These are phyloP conservation scores for Nixonia krombeini DNA, from an alignment of 1,140 invertebrate species.

Conservation along the genomic window DNA sequence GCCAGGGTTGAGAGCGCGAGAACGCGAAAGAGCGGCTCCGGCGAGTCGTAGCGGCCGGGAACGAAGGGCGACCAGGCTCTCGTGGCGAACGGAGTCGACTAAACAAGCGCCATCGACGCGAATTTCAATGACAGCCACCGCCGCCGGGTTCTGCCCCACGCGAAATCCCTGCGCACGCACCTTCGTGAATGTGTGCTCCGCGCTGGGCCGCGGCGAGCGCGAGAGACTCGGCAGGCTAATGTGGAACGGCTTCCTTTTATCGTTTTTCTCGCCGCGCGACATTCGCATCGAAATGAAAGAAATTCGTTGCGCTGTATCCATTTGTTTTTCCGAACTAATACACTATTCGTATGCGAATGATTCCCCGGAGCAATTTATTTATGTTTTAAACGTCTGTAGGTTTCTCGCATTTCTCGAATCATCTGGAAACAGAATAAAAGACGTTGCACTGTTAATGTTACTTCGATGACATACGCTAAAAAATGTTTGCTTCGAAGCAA, in stretches of 20 bases:
- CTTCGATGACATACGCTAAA: too few species aligned
- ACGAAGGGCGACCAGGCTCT: slow-evolving; percentile 3
- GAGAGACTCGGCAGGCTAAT: background rate
- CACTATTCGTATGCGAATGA: too few species aligned
- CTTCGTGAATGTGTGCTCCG: slow-evolving; percentile 26
- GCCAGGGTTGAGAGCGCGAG: background rate
- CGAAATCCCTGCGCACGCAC: slow-evolving; percentile 25
- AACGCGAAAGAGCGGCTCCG: background rate
- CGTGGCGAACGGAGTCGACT: slow-evolving; percentile 39
- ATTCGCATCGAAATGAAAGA: too few species aligned
- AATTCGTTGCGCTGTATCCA: too few species aligned
- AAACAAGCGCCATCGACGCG: slow-evolving; percentile 23
- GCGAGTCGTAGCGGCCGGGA: slow-evolving; percentile 2
- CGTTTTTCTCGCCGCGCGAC: too few species aligned
- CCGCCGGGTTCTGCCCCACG: slow-evolving; percentile 9
- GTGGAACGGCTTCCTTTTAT: too few species aligned
- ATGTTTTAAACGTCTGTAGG: slow-evolving; percentile 1
- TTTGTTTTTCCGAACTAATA: too few species aligned
- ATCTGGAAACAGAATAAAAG: slow-evolving; percentile 39
- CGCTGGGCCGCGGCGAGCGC: background rate
- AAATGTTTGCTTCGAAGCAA: too few species aligned
- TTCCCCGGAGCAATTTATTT: too few species aligned
- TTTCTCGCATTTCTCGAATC: slow-evolving; percentile 38
- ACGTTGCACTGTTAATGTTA: too few species aligned
- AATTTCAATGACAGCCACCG: slow-evolving; percentile 38